Evolutionary conservation across 2,113 vertebrate species (phyloP).

Genomic region (Canis aureus): DNA sequence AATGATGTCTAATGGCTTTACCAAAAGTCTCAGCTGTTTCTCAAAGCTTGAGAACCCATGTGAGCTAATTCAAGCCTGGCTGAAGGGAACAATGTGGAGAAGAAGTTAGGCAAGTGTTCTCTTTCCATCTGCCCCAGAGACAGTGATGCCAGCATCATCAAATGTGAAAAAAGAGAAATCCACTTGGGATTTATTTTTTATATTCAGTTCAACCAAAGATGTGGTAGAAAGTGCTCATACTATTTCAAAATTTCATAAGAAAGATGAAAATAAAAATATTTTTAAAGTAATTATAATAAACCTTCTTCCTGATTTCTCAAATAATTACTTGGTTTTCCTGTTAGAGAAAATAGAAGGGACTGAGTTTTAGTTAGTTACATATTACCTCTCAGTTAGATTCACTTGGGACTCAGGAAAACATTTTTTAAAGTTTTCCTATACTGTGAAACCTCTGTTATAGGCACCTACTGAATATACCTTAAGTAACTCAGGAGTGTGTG

Average conservation of each 20-base stretch:
- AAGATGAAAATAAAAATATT: background rate
- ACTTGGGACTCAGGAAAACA: background rate
- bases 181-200: slow-evolving; percentile 2
- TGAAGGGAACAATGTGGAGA: slow-evolving; percentile 4
- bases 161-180: background rate
- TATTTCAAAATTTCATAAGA: background rate
- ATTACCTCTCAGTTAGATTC: background rate
- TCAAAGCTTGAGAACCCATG: slow-evolving; percentile 50
- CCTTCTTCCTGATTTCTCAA: background rate
- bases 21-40: slow-evolving; percentile 61
- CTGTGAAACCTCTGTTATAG: background rate
- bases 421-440: background rate
- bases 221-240: background rate
- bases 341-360: slow-evolving; percentile 9
- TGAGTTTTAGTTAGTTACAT: background rate
- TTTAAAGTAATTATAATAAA: slow-evolving; percentile 9
- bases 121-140: slow-evolving; percentile 15
- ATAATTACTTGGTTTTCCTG: slow-evolving; percentile 25
- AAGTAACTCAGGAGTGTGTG: background rate
- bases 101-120: slow-evolving; percentile 21
- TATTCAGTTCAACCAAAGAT: background rate
- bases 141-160: background rate
- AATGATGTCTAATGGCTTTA: slow-evolving; percentile 53
- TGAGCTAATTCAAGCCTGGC: slow-evolving; percentile 34
- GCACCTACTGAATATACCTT: background rate